Evolutionary conservation across 2,888 invertebrate genomes (phyloP).

Genomic region (Pandemis cinnamomeana): DNA sequence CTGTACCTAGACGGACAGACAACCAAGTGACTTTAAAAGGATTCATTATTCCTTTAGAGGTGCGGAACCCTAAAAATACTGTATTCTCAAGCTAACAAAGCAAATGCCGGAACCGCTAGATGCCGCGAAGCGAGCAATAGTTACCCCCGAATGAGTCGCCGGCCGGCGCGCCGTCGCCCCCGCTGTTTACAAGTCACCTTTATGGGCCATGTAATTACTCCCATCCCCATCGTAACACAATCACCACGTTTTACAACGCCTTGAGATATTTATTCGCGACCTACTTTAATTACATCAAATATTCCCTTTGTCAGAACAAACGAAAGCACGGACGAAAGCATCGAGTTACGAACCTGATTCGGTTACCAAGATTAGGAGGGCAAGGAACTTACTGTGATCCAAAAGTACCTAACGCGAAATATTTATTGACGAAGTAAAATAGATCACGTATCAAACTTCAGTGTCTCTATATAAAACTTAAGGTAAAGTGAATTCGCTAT

Average conservation of each 20-base stretch:
- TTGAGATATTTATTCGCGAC: conserved; percentile 18
- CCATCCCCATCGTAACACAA: conserved; percentile 49
- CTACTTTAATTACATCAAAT: conserved; percentile 21
- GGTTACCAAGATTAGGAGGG: not conserved
- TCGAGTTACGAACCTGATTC: not conserved
- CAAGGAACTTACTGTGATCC: not conserved
- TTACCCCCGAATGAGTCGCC: not conserved
- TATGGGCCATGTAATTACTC: conserved; percentile 53
- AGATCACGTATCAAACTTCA: too few relatives aligned
- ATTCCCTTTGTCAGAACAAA: not conserved
- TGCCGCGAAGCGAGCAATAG: not conserved
- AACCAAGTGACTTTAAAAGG: too few relatives aligned
- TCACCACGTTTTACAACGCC: conserved; percentile 42
- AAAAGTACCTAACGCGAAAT: too few relatives aligned
- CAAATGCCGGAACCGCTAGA: not conserved
- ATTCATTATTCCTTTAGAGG: too few relatives aligned
- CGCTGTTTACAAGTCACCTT: conserved; percentile 54
- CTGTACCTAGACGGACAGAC: too few relatives aligned
- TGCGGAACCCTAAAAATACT: too few relatives aligned
- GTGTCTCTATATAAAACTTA: too few relatives aligned
- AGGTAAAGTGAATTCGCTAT: not conserved
- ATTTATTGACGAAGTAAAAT: too few relatives aligned
- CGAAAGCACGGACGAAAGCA: not conserved
- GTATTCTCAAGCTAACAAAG: not conserved
- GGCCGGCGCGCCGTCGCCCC: conserved; percentile 40